Evolutionary conservation across 2,888 invertebrate species (phyloP).

Genomic region (Beris morrisii): DNA sequence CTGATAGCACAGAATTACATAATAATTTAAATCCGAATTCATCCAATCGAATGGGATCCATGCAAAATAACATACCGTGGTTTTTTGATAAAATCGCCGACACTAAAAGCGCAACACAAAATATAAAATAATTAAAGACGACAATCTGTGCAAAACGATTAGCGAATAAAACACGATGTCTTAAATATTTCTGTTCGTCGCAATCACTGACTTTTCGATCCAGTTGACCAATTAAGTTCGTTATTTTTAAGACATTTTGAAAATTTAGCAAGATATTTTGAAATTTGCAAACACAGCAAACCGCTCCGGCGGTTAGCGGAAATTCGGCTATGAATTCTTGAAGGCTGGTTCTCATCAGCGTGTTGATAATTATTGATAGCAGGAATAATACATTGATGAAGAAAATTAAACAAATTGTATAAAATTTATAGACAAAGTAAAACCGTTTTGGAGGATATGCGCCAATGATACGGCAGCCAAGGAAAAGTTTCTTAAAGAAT

Average conservation of each 20-base stretch:
- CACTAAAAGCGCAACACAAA: neutral
- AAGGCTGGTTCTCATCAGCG: too few relatives aligned
- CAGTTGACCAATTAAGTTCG: neutral
- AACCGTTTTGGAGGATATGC: too few relatives aligned
- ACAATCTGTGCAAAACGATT: neutral
- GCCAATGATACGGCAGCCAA: too few relatives aligned
- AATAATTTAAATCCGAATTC: too few relatives aligned
- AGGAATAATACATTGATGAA: too few relatives aligned
- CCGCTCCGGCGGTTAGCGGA: neutral
- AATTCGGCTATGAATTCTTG: too few relatives aligned
- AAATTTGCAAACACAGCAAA: neutral
- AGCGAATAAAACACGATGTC: neutral
- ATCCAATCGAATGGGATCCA: slow-evolving; percentile 4
- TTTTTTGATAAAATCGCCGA: neutral
- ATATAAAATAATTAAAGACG: neutral
- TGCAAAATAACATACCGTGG: neutral
- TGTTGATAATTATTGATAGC: too few relatives aligned
- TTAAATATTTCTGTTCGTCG: neutral
- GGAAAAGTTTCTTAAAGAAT: too few relatives aligned
- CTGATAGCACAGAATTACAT: too few relatives aligned
- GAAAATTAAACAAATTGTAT: too few relatives aligned
- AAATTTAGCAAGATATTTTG: neutral
- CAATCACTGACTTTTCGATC: neutral
- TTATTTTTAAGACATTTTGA: neutral
- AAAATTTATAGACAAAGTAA: too few relatives aligned